phyloP scores from a whole-genome alignment of 2,113 vertebrate genomes.

The Micromys minutus region DNA sequence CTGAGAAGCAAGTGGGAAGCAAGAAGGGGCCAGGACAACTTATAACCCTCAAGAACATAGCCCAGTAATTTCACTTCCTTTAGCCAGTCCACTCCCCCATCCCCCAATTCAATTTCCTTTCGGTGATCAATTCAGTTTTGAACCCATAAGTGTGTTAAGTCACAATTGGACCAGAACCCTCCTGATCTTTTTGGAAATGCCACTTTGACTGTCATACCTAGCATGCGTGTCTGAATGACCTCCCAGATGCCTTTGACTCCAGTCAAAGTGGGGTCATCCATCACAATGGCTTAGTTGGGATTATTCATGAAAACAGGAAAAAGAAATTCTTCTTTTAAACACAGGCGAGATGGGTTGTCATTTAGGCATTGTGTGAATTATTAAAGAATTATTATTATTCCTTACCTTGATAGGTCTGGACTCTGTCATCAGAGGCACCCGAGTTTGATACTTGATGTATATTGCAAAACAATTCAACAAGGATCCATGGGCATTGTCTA shows the following conservation, averaged over 20 bases:
- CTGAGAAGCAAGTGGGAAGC: neutral
- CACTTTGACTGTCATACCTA: neutral
- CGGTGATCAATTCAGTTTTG: neutral
- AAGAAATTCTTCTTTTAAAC: neutral
- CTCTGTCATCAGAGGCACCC: neutral
- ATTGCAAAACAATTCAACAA: rapidly evolving
- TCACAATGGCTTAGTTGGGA: neutral
- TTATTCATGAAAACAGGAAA: neutral
- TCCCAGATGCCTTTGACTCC: neutral
- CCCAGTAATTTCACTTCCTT: neutral
- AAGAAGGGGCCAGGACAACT: neutral
- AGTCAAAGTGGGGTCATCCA: neutral
- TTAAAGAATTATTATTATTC: neutral
- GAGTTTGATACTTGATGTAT: neutral
- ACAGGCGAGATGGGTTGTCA: neutral
- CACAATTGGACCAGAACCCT: neutral
- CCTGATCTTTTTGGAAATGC: neutral
- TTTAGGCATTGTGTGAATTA: neutral
- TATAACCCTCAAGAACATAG: neutral
- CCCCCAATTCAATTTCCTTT: neutral
- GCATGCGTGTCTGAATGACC: no score
- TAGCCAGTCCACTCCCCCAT: rapidly evolving
- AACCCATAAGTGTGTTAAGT: neutral
- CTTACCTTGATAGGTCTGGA: neutral
- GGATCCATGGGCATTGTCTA: neutral